phyloP scores from a whole-genome alignment of 2,113 vertebrate genomes.

The Vulpes ferrilata region DNA sequence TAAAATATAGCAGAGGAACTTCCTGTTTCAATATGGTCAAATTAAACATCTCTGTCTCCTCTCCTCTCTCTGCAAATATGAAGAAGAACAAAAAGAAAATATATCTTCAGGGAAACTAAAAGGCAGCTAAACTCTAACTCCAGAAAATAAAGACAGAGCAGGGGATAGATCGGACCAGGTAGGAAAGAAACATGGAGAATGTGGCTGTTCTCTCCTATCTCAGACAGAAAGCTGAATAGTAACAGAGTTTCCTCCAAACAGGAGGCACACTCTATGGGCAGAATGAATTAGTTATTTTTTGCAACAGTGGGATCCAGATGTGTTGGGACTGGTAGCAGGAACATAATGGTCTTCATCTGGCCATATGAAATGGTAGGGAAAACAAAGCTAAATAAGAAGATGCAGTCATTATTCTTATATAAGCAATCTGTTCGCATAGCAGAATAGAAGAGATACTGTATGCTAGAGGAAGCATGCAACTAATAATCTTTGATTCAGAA shows the following conservation, averaged over 20 bases:
- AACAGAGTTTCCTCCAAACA: background rate
- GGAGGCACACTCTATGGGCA: background rate
- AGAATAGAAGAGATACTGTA: background rate
- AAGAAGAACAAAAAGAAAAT: constrained; percentile 40
- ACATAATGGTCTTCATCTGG: background rate
- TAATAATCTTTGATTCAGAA: background rate
- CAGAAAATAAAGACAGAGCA: background rate
- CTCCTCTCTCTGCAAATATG: background rate
- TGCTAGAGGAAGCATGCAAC: background rate
- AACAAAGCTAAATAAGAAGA: background rate
- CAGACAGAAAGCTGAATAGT: background rate
- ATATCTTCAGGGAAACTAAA: background rate
- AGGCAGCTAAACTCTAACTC: background rate
- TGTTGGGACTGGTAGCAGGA: background rate
- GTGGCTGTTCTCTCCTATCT: background rate
- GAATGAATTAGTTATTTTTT: background rate
- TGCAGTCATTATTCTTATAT: background rate
- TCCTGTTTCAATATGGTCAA: background rate
- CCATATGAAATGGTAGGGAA: background rate
- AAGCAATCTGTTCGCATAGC: background rate
- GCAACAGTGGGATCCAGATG: background rate
- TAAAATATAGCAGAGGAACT: background rate
- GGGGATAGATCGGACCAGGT: background rate
- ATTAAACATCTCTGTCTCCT: constrained; percentile 17
- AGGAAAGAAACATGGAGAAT: background rate